Conservation (phyloP, 53 echinoderm and acorn worm genomes). For the Holothuria leucospilota region DNA sequence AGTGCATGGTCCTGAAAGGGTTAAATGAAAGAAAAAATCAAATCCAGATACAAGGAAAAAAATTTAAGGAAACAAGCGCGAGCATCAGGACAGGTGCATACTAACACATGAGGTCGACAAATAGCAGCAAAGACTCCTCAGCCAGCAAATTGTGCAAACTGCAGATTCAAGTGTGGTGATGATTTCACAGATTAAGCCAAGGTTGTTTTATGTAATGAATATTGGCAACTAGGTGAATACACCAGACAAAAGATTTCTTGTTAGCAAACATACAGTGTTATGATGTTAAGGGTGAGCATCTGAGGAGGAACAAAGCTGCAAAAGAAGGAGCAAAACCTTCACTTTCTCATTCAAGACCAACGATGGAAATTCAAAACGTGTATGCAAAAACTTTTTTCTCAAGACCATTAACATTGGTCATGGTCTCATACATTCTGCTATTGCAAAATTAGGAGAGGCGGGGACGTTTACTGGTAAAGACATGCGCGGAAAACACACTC, state of each 20-base stretch:
- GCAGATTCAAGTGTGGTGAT: no score
- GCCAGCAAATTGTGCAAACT: no score
- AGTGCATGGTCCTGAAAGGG: no score
- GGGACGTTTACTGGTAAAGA: constrained; percentile 43
- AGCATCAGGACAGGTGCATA: no score
- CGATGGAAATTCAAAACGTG: constrained; percentile 34
- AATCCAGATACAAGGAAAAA: no score
- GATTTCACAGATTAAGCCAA: no score
- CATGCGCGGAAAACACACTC: constrained; percentile 32
- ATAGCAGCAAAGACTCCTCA: no score
- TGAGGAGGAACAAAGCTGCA: constrained; percentile 4
- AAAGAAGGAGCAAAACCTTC: constrained; percentile 22
- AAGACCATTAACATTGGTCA: constrained; percentile 47
- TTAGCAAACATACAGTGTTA: neutral
- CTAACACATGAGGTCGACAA: no score
- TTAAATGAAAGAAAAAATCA: no score
- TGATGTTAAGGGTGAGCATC: constrained; percentile 26
- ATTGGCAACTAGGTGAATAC: no score
- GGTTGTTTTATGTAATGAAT: no score
- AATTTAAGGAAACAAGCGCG: no score
- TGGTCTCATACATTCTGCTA: constrained; percentile 12
- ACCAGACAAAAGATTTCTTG: neutral
- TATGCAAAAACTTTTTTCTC: constrained; percentile 44
- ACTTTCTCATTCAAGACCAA: constrained; percentile 17
- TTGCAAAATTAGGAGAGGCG: constrained; percentile 22